These are phyloP conservation scores for Leptodirus hochenwartii DNA, from an alignment of 2,888 invertebrate genomes.

Conservation along the genomic window DNA sequence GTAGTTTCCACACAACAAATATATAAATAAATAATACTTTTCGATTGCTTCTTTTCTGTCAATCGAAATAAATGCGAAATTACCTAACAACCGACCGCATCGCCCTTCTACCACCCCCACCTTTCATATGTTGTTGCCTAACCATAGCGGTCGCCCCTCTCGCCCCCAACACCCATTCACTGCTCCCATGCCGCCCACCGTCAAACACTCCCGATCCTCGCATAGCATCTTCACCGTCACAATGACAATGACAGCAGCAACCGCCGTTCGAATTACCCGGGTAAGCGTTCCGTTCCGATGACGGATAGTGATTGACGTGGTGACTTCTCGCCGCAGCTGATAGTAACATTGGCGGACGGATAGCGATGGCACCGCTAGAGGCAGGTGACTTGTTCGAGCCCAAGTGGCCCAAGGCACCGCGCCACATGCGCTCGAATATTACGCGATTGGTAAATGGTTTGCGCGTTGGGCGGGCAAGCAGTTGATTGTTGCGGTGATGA, in stretches of 20 bases:
- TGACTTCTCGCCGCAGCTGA: slow-evolving; percentile 18
- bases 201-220: background rate
- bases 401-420: slow-evolving; percentile 32
- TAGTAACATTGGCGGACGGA: too few relatives aligned
- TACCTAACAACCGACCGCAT: slow-evolving; percentile 51
- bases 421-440: slow-evolving; percentile 55
- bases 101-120: slow-evolving; percentile 33
- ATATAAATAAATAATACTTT: too few relatives aligned
- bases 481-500: too few relatives aligned
- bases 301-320: too few relatives aligned
- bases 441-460: slow-evolving; percentile 46
- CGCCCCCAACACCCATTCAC: too few relatives aligned
- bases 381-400: slow-evolving; percentile 17
- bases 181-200: slow-evolving; percentile 1
- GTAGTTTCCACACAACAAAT: too few relatives aligned
- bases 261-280: slow-evolving; percentile 10
- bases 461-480: too few relatives aligned
- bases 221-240: slow-evolving; percentile 22
- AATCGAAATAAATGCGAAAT: slow-evolving; percentile 11
- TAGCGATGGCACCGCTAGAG: slow-evolving; percentile 12
- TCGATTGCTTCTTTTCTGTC: too few relatives aligned
- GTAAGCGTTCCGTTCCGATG: background rate
- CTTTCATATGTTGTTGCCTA: slow-evolving; percentile 4
- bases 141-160: too few relatives aligned
- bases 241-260: slow-evolving; percentile 30